A percentile compares a stretch with the other conserved stretches of the same genome.
Conservation (phyloP, 2,888 invertebrate species). For the Cotesia congregata region DNA sequence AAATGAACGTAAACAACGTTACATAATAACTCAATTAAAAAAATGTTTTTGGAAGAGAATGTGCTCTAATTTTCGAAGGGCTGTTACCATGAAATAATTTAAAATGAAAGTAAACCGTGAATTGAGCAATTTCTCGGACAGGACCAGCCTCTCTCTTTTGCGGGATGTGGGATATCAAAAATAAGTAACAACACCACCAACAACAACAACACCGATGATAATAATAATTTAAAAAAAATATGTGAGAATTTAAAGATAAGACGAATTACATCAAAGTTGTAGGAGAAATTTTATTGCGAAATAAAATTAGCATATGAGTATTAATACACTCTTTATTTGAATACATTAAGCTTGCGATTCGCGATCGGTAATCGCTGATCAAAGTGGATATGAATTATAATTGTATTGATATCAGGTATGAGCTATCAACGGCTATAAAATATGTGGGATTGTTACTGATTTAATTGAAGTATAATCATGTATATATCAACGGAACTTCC, state of each 20-base stretch:
- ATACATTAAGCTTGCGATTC: not conserved
- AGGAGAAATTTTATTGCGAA: not conserved
- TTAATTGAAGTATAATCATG: not conserved
- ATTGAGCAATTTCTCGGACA: not conserved
- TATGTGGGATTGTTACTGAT: not conserved
- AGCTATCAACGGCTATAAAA: not conserved
- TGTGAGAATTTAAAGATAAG: not conserved
- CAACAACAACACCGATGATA: not conserved
- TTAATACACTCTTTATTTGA: not conserved
- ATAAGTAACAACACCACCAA: not conserved
- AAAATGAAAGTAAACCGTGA: not conserved
- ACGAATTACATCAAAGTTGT: not conserved
- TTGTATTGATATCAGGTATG: not conserved
- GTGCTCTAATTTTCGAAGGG: not conserved
- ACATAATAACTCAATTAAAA: not conserved
- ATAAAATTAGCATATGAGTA: not conserved
- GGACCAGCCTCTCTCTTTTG: not conserved
- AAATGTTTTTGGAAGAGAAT: not conserved
- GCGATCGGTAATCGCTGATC: no score
- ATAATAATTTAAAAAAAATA: not conserved
- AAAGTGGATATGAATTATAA: not conserved
- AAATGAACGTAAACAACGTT: no score
- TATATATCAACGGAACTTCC: not conserved
- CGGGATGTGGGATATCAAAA: not conserved
- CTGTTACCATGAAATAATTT: constrained; percentile 1